Conservation (phyloP, 2,113 vertebrate species). For the Sardina pilchardus region DNA sequence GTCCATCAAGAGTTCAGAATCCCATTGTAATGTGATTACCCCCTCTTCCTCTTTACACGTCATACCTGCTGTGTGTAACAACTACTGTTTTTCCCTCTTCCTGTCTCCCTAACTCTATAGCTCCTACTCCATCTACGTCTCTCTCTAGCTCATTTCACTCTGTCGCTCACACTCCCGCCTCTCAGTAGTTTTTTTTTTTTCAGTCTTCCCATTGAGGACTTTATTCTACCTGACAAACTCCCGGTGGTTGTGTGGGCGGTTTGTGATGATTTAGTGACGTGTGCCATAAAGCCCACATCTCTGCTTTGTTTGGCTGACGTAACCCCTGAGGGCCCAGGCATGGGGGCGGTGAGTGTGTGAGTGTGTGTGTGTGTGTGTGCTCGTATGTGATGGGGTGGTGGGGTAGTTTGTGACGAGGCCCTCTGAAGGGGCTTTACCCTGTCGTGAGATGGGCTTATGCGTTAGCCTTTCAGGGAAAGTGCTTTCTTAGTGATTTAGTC, state of each 20-base stretch:
- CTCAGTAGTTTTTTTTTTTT: background rate
- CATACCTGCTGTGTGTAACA: background rate
- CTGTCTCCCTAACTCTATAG: background rate
- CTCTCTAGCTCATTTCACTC: background rate
- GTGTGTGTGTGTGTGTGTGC: background rate
- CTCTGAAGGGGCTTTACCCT: background rate
- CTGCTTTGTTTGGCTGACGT: background rate
- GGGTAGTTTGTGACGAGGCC: background rate
- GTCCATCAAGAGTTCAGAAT: constrained; percentile 49
- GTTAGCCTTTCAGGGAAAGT: constrained; percentile 32
- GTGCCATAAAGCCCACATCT: background rate
- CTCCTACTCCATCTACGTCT: background rate
- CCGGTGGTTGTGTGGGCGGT: background rate
- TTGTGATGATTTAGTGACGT: background rate
- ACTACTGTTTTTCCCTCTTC: background rate
- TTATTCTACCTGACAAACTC: background rate
- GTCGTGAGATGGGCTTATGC: background rate
- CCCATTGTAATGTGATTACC: constrained; percentile 16
- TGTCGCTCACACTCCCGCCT: background rate
- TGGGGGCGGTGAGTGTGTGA: background rate
- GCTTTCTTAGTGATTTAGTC: constrained; percentile 36
- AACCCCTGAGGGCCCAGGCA: background rate
- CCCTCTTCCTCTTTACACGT: background rate
- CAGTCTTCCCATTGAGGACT: background rate
- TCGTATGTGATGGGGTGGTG: background rate